Evolutionary conservation across 2,888 invertebrate species (phyloP).

Genomic region (Taenaris catops): DNA sequence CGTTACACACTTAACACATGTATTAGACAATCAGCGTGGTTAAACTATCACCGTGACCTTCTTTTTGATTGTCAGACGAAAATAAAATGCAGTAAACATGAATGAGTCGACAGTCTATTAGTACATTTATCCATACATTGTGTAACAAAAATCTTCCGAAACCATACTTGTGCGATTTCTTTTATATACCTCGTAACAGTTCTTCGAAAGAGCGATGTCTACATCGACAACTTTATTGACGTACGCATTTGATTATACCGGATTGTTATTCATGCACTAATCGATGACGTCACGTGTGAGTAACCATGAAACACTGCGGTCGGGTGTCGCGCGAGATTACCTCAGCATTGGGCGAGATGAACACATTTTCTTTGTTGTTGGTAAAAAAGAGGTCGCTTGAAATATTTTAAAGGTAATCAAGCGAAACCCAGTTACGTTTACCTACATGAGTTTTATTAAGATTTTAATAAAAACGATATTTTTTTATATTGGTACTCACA

Average conservation of each 20-base stretch:
- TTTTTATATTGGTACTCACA: too few species aligned
- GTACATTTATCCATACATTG: too few species aligned
- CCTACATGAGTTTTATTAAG: too few species aligned
- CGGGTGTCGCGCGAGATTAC: slow-evolving; percentile 13
- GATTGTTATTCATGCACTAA: slow-evolving; percentile 62
- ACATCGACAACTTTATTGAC: slow-evolving; percentile 23
- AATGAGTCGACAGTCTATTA: too few species aligned
- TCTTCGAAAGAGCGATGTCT: slow-evolving; percentile 29
- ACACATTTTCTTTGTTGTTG: slow-evolving; percentile 3
- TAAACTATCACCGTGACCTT: slow-evolving; percentile 19
- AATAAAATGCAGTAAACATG: slow-evolving; percentile 36
- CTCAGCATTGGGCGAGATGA: slow-evolving; percentile 10
- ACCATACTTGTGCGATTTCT: slow-evolving; percentile 32
- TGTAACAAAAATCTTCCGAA: slow-evolving; percentile 18
- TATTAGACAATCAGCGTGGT: slow-evolving; percentile 9
- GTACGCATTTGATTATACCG: slow-evolving; percentile 42
- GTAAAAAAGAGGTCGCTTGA: slow-evolving; percentile 8
- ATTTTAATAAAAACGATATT: too few species aligned
- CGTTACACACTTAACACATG: neutral
- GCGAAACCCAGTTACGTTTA: neutral
- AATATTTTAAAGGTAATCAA: slow-evolving; percentile 6
- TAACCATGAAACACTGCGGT: slow-evolving; percentile 48
- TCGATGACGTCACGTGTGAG: slow-evolving; percentile 70
- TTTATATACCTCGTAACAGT: slow-evolving; percentile 30
- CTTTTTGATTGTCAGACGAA: slow-evolving; percentile 29